phyloP scores from a whole-genome alignment of 1,140 invertebrate species.

The Cecropterus lyciades region DNA sequence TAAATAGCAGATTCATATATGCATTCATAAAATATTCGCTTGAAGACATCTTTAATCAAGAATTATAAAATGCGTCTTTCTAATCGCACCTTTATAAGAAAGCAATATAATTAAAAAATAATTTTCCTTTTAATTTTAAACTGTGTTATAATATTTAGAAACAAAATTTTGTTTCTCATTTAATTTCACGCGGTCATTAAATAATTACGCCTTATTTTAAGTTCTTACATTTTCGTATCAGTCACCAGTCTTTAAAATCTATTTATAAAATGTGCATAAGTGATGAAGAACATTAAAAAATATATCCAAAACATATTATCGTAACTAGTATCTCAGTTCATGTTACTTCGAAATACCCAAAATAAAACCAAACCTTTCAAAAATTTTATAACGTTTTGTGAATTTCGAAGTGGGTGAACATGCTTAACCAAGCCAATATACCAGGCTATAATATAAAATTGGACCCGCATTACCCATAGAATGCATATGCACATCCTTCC shows the following conservation, averaged over 20 bases:
- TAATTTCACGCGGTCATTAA: too few species aligned
- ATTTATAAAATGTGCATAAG: constrained; percentile 1
- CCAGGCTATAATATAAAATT: constrained; percentile 26
- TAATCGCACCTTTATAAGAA: too few species aligned
- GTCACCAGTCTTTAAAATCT: not conserved
- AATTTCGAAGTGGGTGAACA: constrained; percentile 10
- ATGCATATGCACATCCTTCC: constrained; percentile 58
- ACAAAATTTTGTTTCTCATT: too few species aligned
- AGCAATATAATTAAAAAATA: too few species aligned
- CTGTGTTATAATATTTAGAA: too few species aligned
- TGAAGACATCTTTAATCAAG: too few species aligned
- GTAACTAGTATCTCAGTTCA: not conserved
- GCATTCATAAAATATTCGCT: too few species aligned
- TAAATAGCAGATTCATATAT: too few species aligned
- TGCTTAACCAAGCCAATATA: constrained; percentile 25
- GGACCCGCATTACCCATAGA: constrained; percentile 45
- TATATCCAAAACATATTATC: constrained; percentile 8
- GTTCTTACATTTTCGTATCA: not conserved
- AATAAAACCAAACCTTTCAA: not conserved
- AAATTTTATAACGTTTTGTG: constrained; percentile 6
- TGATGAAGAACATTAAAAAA: not conserved
- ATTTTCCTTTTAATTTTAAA: too few species aligned
- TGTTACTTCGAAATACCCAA: constrained; percentile 11
- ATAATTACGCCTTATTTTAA: too few species aligned
- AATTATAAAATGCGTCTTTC: too few species aligned